Conservation (phyloP, 2,113 vertebrate genomes). For the Ctenomys sociabilis region DNA sequence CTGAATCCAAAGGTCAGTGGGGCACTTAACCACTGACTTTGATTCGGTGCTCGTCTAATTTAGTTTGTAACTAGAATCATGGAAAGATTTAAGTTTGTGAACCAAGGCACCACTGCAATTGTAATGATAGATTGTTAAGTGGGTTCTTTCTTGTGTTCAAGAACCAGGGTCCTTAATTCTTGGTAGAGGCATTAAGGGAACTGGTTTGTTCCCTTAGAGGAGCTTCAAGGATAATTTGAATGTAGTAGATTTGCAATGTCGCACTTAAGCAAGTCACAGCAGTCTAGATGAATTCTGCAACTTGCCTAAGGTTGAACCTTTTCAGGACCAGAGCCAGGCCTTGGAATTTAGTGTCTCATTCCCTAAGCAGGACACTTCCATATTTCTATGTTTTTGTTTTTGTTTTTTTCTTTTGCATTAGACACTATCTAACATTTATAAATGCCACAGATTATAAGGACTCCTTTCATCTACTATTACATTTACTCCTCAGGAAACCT, state of each 20-base stretch:
- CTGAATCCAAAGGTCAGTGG: not conserved
- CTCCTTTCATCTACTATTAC: not conserved
- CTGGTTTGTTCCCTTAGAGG: not conserved
- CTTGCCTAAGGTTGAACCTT: not conserved
- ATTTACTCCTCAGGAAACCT: conserved; percentile 43
- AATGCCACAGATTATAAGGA: not conserved
- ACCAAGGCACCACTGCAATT: not conserved
- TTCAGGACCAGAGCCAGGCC: not conserved
- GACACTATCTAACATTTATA: not conserved
- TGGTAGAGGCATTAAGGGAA: not conserved
- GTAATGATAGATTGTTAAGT: not conserved
- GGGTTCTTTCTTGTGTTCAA: not conserved
- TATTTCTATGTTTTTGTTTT: too few species aligned
- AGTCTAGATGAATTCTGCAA: not conserved
- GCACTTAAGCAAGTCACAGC: not conserved
- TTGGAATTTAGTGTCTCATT: not conserved
- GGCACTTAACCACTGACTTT: not conserved
- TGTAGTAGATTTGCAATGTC: not conserved
- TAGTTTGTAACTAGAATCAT: not conserved
- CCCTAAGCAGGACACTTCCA: not conserved
- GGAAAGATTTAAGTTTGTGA: not conserved
- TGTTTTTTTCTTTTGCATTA: not conserved
- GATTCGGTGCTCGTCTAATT: not conserved
- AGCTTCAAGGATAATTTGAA: not conserved
- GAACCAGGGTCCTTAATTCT: not conserved